A percentile compares a stretch with the other conserved stretches of the same genome.
Conservation (phyloP, 2,797 vertebrate genomes). For the Acrossocheilus wenchowensis region DNA sequence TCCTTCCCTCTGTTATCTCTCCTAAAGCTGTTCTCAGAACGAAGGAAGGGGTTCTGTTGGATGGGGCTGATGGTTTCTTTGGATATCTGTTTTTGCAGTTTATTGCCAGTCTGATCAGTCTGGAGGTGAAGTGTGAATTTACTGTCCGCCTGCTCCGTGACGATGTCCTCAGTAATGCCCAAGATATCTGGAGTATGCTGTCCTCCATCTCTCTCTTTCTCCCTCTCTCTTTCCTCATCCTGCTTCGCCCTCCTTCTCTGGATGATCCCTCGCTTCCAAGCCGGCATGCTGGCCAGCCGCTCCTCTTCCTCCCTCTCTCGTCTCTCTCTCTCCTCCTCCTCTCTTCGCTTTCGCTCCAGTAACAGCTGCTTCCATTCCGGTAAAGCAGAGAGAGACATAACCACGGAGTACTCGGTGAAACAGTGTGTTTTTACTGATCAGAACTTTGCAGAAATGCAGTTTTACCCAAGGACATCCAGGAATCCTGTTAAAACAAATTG, state of each 20-base stretch:
- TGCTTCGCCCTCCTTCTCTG: constrained; percentile 86
- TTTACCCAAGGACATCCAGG: constrained; percentile 17
- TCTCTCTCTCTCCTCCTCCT: constrained; percentile 84
- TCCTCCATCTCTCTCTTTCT: constrained; percentile 62
- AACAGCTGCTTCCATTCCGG: constrained; percentile 92
- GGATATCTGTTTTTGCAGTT: constrained; percentile 73
- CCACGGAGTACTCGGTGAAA: constrained; percentile 17
- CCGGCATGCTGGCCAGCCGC: constrained; percentile 88
- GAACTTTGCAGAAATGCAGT: neutral
- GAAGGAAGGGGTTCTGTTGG: constrained; percentile 87
- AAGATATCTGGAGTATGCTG: constrained; percentile 13
- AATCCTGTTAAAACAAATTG: neutral
- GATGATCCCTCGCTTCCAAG: constrained; percentile 90
- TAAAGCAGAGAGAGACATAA: constrained; percentile 80
- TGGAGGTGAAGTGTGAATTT: constrained; percentile 66
- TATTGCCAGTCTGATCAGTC: constrained; percentile 62
- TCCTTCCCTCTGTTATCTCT: constrained; percentile 62
- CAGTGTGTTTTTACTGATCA: neutral
- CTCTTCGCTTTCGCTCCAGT: constrained; percentile 85
- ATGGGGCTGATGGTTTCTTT: constrained; percentile 82
- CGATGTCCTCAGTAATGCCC: constrained; percentile 53
- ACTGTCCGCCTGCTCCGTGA: constrained; percentile 60
- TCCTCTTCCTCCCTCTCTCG: constrained; percentile 84
- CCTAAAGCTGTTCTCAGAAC: constrained; percentile 72
- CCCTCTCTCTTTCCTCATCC: constrained; percentile 66